phyloP scores from a whole-genome alignment of 2,113 vertebrate genomes.

The Pandion haliaetus region DNA sequence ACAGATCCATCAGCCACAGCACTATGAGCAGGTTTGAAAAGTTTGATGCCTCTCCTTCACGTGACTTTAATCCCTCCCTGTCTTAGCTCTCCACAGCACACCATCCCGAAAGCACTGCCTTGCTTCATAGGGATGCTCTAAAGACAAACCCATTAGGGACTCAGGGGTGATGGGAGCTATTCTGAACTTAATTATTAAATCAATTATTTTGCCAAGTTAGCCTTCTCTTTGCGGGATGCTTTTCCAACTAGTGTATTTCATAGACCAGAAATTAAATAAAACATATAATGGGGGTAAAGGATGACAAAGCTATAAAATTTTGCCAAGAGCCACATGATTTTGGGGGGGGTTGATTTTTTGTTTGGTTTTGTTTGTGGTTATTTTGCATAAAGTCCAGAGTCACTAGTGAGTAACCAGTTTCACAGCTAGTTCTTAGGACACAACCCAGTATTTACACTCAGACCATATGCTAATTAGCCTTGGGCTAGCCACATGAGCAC shows the following conservation, averaged over 20 bases:
- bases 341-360: not conserved
- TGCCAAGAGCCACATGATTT: rapidly evolving
- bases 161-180: not conserved
- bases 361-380: not conserved
- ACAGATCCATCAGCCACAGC: not conserved
- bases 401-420: not conserved
- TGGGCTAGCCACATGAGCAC: not conserved
- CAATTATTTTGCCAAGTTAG: not conserved
- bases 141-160: not conserved
- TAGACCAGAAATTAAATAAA: not conserved
- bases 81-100: not conserved
- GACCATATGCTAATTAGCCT: not conserved
- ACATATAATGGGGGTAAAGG: not conserved
- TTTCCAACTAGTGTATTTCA: not conserved
- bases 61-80: not conserved
- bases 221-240: not conserved
- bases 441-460: not conserved
- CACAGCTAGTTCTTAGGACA: not conserved
- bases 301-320: not conserved
- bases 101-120: not conserved
- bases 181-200: not conserved
- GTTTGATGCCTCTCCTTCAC: not conserved
- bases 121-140: not conserved
- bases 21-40: not conserved
- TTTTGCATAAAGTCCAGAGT: not conserved